Evolutionary conservation across 1,140 invertebrate genomes (phyloP).

Genomic region (Druon quercuslanigerum): DNA sequence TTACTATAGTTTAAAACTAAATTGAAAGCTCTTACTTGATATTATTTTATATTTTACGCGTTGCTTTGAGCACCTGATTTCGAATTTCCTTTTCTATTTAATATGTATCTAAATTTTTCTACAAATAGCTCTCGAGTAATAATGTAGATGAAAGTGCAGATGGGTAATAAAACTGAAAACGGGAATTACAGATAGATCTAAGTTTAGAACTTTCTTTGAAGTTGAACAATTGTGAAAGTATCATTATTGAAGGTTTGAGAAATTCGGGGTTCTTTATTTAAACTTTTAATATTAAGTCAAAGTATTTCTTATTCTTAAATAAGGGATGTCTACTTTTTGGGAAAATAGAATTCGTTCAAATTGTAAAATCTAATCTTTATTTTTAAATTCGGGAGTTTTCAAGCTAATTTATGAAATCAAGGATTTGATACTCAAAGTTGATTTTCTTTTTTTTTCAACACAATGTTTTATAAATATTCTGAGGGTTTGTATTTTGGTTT

Average conservation of each 20-base stretch:
- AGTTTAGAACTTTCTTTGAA: slow-evolving; percentile 28
- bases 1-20: no score
- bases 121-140: slow-evolving; percentile 1
- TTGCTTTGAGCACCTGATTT: slow-evolving; percentile 6
- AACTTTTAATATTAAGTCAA: neutral
- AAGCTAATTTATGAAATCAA: no score
- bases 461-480: no score
- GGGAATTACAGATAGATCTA: neutral
- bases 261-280: neutral
- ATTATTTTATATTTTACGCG: neutral
- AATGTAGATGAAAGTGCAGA: neutral
- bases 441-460: no score
- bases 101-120: slow-evolving; percentile 22
- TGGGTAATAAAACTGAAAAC: neutral
- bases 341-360: no score
- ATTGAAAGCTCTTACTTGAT: no score
- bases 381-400: no score
- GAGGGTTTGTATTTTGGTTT: no score
- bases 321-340: no score
- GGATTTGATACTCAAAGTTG: no score
- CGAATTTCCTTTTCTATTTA: slow-evolving; percentile 10
- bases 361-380: no score
- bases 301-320: no score
- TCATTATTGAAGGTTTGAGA: neutral
- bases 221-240: neutral